Conservation (phyloP, 2,888 invertebrate species). For the Eumacrocentrus americanus region DNA sequence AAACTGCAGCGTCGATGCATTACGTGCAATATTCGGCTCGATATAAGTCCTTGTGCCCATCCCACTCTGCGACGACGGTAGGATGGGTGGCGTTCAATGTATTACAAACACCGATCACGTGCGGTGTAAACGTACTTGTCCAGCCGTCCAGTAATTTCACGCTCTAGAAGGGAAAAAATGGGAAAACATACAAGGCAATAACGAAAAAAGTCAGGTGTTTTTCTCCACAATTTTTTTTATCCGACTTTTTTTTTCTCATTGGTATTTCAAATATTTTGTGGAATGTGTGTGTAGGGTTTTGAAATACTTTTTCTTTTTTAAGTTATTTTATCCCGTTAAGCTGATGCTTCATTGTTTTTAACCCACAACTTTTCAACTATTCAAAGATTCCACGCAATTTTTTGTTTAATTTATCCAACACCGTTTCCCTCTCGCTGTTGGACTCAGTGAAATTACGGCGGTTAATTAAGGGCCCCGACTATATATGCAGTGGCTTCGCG, state of each 20-base stretch:
- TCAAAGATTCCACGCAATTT: constrained; percentile 30
- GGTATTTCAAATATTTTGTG: too few species aligned
- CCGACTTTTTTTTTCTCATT: too few species aligned
- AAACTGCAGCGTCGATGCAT: constrained; percentile 39
- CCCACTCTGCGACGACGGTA: not conserved
- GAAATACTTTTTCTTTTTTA: too few species aligned
- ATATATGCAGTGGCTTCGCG: constrained; percentile 13
- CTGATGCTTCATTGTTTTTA: too few species aligned
- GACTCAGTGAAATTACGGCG: constrained; percentile 33
- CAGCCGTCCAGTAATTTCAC: constrained; percentile 23
- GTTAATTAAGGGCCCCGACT: constrained; percentile 36
- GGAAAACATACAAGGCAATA: not conserved
- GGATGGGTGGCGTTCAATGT: constrained; percentile 29
- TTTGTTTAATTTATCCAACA: constrained; percentile 13
- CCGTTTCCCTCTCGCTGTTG: constrained; percentile 15
- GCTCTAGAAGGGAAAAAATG: constrained; percentile 8
- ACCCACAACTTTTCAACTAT: too few species aligned
- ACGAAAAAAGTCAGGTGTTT: too few species aligned
- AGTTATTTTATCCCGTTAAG: too few species aligned
- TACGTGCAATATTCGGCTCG: constrained; percentile 41
- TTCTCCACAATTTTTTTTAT: too few species aligned
- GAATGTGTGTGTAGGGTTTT: too few species aligned
- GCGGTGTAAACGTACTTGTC: constrained; percentile 39
- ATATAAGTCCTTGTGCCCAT: constrained; percentile 35
- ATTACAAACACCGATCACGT: constrained; percentile 39